Base-by-base conservation (phyloP, 2,888 invertebrate species). In the Colletes collaris region DNA sequence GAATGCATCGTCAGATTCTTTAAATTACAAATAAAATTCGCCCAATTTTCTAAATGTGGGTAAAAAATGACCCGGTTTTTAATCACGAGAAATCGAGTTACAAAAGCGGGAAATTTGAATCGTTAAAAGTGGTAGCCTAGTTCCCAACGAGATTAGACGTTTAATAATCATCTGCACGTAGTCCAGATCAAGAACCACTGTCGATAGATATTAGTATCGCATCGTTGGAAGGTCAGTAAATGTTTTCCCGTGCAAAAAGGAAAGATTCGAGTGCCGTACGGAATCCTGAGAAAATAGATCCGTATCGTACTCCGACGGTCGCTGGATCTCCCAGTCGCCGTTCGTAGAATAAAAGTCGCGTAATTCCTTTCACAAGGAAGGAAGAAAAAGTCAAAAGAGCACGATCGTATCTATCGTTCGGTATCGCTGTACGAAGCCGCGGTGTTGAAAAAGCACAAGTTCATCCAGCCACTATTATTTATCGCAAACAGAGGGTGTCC, bases 381-480 rank as follows among this genome's bases (percentile, higher is more conserved):
- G 50, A 56, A 72, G 69, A 73, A 80, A 84, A 71, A 76, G 76
- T 77, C 71, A 58, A 75, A 16, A 85, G 70, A 64, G 58, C 71
- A 50, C 66, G 79, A 79, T 76, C 71, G 70, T 82, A 84, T 82
- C 86, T 82, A 79, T 83, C 86, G 59, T 80, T 70, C 81, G 79
- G 76, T 81, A 83, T 84, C 79, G 76, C 82, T 76, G 85, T 82
- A 87, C 86, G 80, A 56, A 69, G 27, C 74, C 68, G 80, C 86
- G 84, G 87, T 88, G 86, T 82, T 68, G 84, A 79, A 89, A 91
- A 91, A 91, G 89, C 83, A 91, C 91, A 91, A 91, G 85, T 91
- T 91, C 91, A 91, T 89, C 88, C 87, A 85, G 79, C 87, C 76
- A 85, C 91, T 90, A 91, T 91, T 91, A 91, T 90, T 91, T 90